Evolutionary conservation across 1,140 invertebrate genomes (phyloP).

Genomic region (Globodera ellingtonae): DNA sequence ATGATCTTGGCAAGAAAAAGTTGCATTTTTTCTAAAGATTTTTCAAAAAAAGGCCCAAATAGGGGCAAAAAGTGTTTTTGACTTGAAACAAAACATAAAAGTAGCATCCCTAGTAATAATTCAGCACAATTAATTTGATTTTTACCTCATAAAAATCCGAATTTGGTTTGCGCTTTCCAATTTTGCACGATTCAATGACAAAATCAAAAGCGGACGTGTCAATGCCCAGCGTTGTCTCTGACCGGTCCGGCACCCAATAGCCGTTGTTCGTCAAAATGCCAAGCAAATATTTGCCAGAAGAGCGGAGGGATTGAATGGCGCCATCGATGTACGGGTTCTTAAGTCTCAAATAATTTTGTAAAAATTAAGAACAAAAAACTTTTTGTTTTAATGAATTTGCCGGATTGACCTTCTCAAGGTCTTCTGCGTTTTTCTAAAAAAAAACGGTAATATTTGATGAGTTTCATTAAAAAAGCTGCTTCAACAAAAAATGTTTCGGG

Average conservation of each 20-base stretch:
- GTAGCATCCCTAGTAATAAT: too few species aligned
- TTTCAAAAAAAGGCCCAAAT: too few species aligned
- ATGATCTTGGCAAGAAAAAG: too few species aligned
- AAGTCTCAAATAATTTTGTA: background rate
- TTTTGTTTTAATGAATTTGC: background rate
- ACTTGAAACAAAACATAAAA: too few species aligned
- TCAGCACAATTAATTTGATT: background rate
- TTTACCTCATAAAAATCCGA: conserved; percentile 27
- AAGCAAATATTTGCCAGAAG: conserved; percentile 13
- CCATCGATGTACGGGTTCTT: conserved; percentile 11
- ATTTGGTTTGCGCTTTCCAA: conserved; percentile 36
- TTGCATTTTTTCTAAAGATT: too few species aligned
- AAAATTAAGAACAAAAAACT: background rate
- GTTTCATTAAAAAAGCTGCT: too few species aligned
- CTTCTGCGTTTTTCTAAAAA: conserved; percentile 7
- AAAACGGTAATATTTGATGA: too few species aligned
- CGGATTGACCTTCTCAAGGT: background rate
- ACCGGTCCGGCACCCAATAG: conserved; percentile 28
- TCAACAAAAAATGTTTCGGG: too few species aligned
- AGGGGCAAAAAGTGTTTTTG: too few species aligned
- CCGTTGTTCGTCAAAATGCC: conserved; percentile 38
- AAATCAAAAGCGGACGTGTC: conserved; percentile 29
- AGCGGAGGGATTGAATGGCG: conserved; percentile 1
- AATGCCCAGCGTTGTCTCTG: conserved; percentile 18
- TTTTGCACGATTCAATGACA: conserved; percentile 36